Evolutionary conservation across 2,113 vertebrate species (phyloP).

Genomic region (Scopus umbretta): DNA sequence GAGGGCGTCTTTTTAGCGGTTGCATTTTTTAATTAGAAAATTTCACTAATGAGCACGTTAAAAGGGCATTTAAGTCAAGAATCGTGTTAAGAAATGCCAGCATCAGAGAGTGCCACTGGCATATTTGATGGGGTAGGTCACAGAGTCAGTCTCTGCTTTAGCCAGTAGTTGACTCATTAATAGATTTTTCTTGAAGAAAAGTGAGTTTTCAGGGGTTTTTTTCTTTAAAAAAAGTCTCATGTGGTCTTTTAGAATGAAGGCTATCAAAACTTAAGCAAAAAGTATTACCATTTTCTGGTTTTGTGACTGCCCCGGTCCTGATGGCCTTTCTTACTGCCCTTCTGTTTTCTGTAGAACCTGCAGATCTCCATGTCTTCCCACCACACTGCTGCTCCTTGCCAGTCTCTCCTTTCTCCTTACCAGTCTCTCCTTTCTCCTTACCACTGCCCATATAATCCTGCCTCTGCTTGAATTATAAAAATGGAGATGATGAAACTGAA

Average conservation of each 20-base stretch:
- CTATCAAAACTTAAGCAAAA: background rate
- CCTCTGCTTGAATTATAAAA: background rate
- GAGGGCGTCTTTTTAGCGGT: background rate
- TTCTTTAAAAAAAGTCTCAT: background rate
- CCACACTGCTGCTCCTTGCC: background rate
- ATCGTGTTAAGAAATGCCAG: slow-evolving; percentile 34
- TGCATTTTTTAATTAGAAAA: slow-evolving; percentile 51
- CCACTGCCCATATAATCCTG: background rate
- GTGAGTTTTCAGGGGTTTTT: background rate
- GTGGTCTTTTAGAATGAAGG: background rate
- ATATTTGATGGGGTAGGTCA: slow-evolving; percentile 8
- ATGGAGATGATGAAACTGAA: background rate
- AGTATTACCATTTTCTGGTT: background rate
- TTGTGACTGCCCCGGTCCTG: background rate
- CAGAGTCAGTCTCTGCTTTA: background rate
- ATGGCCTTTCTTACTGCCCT: background rate
- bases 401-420: background rate
- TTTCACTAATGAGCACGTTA: slow-evolving; percentile 35
- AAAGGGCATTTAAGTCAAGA: slow-evolving; percentile 52
- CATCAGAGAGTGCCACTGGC: background rate
- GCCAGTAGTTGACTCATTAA: background rate
- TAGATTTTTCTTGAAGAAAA: slow-evolving; percentile 1
- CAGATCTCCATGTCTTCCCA: background rate
- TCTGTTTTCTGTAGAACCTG: background rate
- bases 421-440: background rate